Evolutionary conservation across 2,888 invertebrate genomes (phyloP).

Genomic region (Oscheius sp.): DNA sequence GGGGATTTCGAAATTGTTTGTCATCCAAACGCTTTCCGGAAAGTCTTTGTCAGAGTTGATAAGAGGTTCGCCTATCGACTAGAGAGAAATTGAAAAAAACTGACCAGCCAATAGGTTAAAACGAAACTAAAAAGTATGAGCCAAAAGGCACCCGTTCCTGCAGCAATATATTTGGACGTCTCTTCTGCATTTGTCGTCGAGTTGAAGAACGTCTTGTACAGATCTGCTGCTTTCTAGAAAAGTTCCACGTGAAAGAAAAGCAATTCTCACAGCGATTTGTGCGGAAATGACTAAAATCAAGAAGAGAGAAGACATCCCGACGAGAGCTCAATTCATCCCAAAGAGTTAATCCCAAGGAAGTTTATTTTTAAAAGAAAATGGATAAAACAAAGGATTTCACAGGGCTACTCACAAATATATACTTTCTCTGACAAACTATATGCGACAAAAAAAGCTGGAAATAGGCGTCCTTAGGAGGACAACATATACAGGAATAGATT

Average conservation of each 20-base stretch:
- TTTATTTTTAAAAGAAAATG: too few species aligned
- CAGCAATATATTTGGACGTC: conserved; percentile 11
- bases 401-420: too few species aligned
- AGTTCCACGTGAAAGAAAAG: too few species aligned
- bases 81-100: conserved; percentile 8
- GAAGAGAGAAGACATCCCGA: conserved; percentile 1
- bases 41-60: background rate
- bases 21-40: background rate
- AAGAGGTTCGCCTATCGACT: too few species aligned
- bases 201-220: conserved; percentile 14
- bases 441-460: background rate
- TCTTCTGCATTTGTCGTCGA: background rate
- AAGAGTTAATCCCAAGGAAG: background rate
- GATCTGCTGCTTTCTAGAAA: conserved; percentile 4
- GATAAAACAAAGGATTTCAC: too few species aligned
- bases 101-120: conserved; percentile 22
- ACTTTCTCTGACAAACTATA: too few species aligned
- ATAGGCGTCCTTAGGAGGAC: background rate
- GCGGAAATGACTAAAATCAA: background rate
- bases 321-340: background rate
- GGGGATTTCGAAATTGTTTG: conserved; percentile 2
- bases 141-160: conserved; percentile 4
- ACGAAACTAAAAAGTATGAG: conserved; percentile 2
- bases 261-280: background rate
- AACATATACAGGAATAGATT: background rate